phyloP scores from a whole-genome alignment of 2,113 vertebrate species.

The Clinocottus analis region DNA sequence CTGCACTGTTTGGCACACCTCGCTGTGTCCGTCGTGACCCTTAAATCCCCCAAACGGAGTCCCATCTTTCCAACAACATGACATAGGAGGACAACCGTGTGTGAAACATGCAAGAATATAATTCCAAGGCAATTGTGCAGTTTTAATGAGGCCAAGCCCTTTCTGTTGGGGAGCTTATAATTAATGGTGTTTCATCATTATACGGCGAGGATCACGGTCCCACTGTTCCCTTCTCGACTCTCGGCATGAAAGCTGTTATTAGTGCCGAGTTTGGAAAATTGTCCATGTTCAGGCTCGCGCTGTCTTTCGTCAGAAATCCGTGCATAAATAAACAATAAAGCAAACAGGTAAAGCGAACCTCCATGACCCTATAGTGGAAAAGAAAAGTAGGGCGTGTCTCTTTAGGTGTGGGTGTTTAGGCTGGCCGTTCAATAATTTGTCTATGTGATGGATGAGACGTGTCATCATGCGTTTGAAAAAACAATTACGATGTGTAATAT shows the following conservation, averaged over 20 bases:
- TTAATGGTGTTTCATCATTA: background rate
- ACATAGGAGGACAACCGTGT: background rate
- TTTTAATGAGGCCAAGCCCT: background rate
- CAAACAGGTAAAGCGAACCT: background rate
- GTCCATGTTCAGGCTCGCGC: conserved; percentile 55
- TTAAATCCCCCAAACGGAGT: background rate
- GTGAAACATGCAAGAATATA: background rate
- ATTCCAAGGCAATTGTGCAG: background rate
- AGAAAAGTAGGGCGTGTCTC: conserved; percentile 44
- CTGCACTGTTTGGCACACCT: conserved; percentile 31
- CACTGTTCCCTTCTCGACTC: background rate
- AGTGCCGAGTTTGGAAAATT: background rate
- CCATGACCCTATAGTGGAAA: conserved; percentile 2
- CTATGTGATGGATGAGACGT: background rate
- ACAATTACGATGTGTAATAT: background rate
- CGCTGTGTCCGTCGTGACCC: background rate
- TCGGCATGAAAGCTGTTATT: conserved; percentile 1
- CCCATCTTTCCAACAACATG: background rate
- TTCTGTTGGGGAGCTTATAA: background rate
- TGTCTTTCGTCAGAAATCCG: background rate
- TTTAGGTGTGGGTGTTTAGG: conserved; percentile 22
- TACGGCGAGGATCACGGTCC: conserved; percentile 3
- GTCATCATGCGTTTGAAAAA: background rate
- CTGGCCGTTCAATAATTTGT: conserved; percentile 1
- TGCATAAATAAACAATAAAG: background rate